Evolutionary conservation across 2,113 vertebrate genomes (phyloP), one percentile per base, ranked within the genome.

Genomic region (Oreochromis tanganicae): DNA sequence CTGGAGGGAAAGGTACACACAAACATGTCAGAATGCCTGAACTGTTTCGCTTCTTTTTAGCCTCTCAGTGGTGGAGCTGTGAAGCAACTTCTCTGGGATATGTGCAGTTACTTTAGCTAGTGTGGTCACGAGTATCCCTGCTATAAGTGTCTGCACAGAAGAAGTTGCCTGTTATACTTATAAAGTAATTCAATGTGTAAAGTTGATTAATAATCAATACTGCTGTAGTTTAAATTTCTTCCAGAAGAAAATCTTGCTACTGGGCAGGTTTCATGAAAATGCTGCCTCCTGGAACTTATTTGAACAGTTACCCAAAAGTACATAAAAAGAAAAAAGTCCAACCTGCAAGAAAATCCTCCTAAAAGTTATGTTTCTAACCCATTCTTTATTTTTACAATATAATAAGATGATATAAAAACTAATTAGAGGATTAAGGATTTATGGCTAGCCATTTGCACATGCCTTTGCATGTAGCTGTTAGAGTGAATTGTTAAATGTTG

Each of bases 1-100:
- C 86, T 97, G 85, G 97, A 97, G 92, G 95, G 92, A n/a, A 96
- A 95, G 96, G 97, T 97, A 89, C 27, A 17, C 24, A 8, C n/a
- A 19, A 5, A 36, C n/a, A 24, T 46, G 19, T 43, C 66, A 71
- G 63, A 36, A 21, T 24, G n/a, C 10, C 19, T 71, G 66, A 41
- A 71, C n/a, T 41, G 36, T 2, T n/a, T 13, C 13, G 2, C 24
- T n/a, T 38, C 63, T 10, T 63, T 36, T 36, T 34, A 34, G 29
- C 32, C 59, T 63, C 59, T 36, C 59, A 63, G 19, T 36, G 59
- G 11, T 63, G 59, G 34, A 34, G 59, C 29, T 34, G 29, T 63
- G 59, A 34, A n/a, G 32, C 27, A 59, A 32, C 57, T 59, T 27
- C 57, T 59, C 57, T 59, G 57, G 14, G 27, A 59, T 32, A 59